Base-by-base conservation (phyloP, 2,113 vertebrate genomes). In the Microtus montanus region DNA sequence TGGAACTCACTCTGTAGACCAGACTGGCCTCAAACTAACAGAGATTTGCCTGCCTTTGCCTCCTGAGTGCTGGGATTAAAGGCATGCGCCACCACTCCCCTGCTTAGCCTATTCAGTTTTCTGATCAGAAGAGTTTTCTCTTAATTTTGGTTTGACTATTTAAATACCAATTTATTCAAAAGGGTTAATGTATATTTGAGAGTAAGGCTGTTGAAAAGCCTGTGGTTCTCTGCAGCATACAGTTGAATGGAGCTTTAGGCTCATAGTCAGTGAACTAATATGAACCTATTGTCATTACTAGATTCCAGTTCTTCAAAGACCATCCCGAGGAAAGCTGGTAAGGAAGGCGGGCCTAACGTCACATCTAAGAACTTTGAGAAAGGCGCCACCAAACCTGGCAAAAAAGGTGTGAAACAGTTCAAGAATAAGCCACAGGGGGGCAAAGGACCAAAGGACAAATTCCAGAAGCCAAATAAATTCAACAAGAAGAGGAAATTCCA, bases 361-460 rank as follows among this genome's bases (percentile, higher is more conserved):
- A 35, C 92, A 92, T 93, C 98, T 78, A 98, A 97, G 79, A 98
- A 97, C 71, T 98, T 97, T 96, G 96, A 97, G 94, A 98, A 98
- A 97, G 97, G 95, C 75, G 96, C 97, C 17, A 92, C 96, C 94
- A 98, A 90, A 93, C 83, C 96, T 92, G 97, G 97, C 70, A 98
- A 83, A 96, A 96, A 95, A 52, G n/a, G 89, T 83, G 92, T 98
- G 44, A 98, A 98, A 87, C 98, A 98, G 22, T 98, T 98, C 84
- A 98, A 97, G 94, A 98, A 78, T 88, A 98, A 98, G 89, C 97
- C 98, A 49, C 98, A 96, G n/a, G 75, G 95, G 47, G 97, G 96
- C 90, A 98, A 97, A 58, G 74, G 92, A 89, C 83, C 82, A 5
- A 98, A 93, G 96, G 98, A 98, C 87, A 98, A 98, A 90, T 90